Percentiles rank a stretch among this genome's conserved stretches.
phyloP scores from a whole-genome alignment of 2,113 vertebrate genomes.

The Probosciger aterrimus region DNA sequence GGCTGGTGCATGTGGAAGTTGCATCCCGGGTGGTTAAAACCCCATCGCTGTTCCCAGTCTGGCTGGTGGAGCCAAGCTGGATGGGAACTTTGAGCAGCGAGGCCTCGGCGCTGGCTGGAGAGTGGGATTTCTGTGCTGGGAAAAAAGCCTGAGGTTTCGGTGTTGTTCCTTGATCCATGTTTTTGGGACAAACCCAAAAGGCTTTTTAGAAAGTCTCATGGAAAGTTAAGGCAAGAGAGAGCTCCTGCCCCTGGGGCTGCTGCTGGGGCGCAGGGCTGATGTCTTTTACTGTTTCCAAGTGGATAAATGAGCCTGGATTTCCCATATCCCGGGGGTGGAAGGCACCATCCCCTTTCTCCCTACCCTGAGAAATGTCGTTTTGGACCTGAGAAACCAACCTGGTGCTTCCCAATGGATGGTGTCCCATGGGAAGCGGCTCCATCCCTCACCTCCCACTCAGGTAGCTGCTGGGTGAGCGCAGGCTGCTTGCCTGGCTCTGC shows the following conservation, averaged over 20 bases:
- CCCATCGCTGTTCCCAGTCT: background rate
- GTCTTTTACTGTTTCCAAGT: background rate
- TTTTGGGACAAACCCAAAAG: background rate
- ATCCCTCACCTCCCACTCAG: accelerated
- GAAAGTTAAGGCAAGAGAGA: background rate
- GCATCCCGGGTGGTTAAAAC: background rate
- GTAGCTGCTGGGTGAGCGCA: background rate
- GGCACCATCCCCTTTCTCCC: background rate
- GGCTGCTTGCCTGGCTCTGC: background rate
- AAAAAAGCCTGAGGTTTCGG: background rate
- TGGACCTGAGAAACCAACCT: background rate
- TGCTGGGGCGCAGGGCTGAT: background rate
- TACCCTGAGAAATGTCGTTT: background rate
- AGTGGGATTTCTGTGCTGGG: background rate
- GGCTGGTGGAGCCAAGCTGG: background rate
- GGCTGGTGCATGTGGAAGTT: background rate
- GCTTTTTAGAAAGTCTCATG: background rate
- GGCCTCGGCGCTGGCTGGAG: background rate
- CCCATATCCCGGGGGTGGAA: background rate
- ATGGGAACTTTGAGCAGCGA: background rate
- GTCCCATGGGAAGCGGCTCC: background rate
- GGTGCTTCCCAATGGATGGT: background rate
- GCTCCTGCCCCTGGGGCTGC: background rate
- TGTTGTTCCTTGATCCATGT: background rate
- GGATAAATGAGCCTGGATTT: background rate